Percentiles rank a stretch among this genome's conserved stretches.
phyloP scores from a whole-genome alignment of 2,113 vertebrate genomes.

The Morone chrysops region DNA sequence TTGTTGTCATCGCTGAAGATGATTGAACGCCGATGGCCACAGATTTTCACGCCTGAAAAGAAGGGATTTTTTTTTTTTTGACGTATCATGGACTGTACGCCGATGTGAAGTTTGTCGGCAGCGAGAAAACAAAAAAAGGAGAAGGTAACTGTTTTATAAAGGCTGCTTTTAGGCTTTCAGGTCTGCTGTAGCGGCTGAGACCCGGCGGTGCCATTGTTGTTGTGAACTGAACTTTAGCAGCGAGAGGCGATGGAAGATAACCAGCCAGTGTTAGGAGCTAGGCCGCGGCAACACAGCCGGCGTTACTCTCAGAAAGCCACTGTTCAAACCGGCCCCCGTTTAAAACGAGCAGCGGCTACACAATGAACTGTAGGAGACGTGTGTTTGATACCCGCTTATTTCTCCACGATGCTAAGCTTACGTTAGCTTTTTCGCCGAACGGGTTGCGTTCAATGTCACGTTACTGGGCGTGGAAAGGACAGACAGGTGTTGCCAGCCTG shows the following conservation, averaged over 20 bases:
- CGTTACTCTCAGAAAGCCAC: too few relatives aligned
- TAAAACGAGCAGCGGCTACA: too few relatives aligned
- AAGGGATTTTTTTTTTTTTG: conserved; percentile 53
- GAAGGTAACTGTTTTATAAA: conserved; percentile 43
- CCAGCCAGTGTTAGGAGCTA: neutral
- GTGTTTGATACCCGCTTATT: neutral
- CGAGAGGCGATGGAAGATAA: conserved; percentile 4
- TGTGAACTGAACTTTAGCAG: conserved; percentile 54
- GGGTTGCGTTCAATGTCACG: conserved; percentile 42
- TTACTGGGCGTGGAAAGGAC: conserved; percentile 68
- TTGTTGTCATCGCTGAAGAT: conserved; percentile 74
- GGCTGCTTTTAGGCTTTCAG: too few relatives aligned
- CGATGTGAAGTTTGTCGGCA: conserved; percentile 47
- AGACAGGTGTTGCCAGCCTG: conserved; percentile 65
- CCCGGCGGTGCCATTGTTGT: conserved; percentile 68
- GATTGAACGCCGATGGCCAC: conserved; percentile 72
- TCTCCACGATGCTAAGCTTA: conserved; percentile 37
- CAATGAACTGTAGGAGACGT: too few relatives aligned
- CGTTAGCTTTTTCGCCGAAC: conserved; percentile 31
- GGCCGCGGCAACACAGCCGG: conserved; percentile 25
- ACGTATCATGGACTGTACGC: conserved; percentile 7
- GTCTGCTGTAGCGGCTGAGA: too few relatives aligned
- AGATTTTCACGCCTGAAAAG: conserved; percentile 75
- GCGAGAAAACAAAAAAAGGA: neutral
- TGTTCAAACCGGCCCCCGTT: too few relatives aligned